Evolutionary conservation across 2,888 invertebrate genomes (phyloP).

Genomic region (Drosophila gaucha): DNA sequence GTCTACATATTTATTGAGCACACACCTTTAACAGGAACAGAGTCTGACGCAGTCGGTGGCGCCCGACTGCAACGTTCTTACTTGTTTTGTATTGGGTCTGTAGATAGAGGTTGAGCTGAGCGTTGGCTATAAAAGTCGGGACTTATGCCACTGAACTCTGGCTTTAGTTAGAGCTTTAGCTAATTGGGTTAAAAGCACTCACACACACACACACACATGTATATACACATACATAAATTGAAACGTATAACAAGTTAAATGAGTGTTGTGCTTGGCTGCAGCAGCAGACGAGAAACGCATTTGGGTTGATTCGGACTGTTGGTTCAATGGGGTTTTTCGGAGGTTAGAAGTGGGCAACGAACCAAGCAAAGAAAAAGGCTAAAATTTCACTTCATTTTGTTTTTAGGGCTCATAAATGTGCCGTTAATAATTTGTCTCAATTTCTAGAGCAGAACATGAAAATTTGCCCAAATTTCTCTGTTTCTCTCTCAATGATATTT

Average conservation of each 20-base stretch:
- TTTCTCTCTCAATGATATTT: slow-evolving; percentile 1
- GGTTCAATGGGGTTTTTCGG: slow-evolving; percentile 3
- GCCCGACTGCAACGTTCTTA: too few relatives aligned
- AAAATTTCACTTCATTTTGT: slow-evolving; percentile 51
- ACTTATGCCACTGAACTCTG: slow-evolving; percentile 64
- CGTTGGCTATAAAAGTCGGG: slow-evolving; percentile 52
- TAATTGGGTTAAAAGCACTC: slow-evolving; percentile 74
- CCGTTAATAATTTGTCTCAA: slow-evolving; percentile 72
- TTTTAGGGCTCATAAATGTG: slow-evolving; percentile 46
- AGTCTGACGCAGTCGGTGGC: too few relatives aligned
- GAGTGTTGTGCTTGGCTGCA: slow-evolving; percentile 58
- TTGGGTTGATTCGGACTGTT: slow-evolving; percentile 37
- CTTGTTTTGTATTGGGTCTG: slow-evolving; percentile 1
- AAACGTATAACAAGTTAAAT: slow-evolving; percentile 59
- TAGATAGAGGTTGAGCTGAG: slow-evolving; percentile 15
- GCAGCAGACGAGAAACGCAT: slow-evolving; percentile 45
- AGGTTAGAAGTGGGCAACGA: slow-evolving; percentile 31
- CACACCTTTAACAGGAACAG: too few relatives aligned
- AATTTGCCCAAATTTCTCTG: slow-evolving; percentile 13
- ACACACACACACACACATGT: slow-evolving; percentile 12
- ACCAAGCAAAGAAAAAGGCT: slow-evolving; percentile 63
- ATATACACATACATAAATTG: slow-evolving; percentile 2
- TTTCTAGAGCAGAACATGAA: slow-evolving; percentile 70
- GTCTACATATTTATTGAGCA: too few relatives aligned
- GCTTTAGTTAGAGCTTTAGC: slow-evolving; percentile 53